These are phyloP conservation scores for Paradoxurus hermaphroditus DNA, from an alignment of 2,113 vertebrate genomes.

Conservation along the genomic window DNA sequence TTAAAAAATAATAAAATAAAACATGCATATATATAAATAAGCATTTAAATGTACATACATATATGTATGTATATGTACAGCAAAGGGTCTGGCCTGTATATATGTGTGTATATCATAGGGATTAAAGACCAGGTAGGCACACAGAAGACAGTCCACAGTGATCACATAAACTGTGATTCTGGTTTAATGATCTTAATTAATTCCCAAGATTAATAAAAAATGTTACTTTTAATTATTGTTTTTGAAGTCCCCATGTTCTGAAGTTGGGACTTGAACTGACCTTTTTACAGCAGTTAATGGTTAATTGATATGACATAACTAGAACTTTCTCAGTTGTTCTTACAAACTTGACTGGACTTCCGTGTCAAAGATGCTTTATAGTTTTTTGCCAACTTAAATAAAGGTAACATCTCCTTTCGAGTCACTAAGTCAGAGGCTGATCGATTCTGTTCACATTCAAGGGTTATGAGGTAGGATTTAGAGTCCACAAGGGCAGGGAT, in stretches of 20 bases:
- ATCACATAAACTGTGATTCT: constrained; percentile 24
- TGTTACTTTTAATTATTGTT: constrained; percentile 27
- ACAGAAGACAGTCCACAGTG: neutral
- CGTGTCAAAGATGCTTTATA: neutral
- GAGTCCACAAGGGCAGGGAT: neutral
- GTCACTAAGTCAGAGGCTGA: neutral
- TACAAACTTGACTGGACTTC: neutral
- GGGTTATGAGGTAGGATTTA: neutral
- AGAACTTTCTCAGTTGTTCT: constrained; percentile 30
- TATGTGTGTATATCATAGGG: too few relatives aligned
- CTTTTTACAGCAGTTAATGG: neutral
- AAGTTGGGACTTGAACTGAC: neutral
- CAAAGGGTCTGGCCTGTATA: too few relatives aligned
- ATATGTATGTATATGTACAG: too few relatives aligned
- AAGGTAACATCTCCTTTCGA: neutral
- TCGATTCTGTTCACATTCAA: neutral
- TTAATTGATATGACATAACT: neutral
- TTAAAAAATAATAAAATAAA: too few relatives aligned
- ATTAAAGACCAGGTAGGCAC: neutral
- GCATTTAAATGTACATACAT: too few relatives aligned
- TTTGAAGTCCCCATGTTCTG: neutral
- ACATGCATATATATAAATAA: too few relatives aligned
- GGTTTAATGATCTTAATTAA: neutral
- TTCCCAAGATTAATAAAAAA: constrained; percentile 38
- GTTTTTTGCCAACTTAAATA: constrained; percentile 32